Percentiles rank a stretch among this genome's conserved stretches.
These are phyloP conservation scores for Crenuchus spilurus DNA, from an alignment of 2,797 vertebrate genomes.

Conservation along the genomic window DNA sequence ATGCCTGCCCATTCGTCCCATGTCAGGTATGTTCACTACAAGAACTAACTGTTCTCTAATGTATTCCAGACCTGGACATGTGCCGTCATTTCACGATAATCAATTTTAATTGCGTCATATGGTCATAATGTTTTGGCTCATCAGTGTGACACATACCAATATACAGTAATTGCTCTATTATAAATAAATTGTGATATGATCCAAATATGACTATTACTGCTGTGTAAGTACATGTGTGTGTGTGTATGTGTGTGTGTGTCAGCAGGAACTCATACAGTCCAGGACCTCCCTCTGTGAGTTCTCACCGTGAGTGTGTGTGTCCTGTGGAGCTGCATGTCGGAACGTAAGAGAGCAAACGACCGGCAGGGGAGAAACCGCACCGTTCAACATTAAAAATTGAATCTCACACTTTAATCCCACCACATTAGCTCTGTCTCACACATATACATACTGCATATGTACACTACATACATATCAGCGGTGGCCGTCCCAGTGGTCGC, in stretches of 20 bases:
- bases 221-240: background rate
- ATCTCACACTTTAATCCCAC: background rate
- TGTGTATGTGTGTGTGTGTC: background rate
- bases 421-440: background rate
- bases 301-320: conserved; percentile 14
- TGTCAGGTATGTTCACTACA: no score
- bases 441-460: background rate
- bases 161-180: no score
- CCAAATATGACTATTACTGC: background rate
- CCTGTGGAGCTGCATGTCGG: conserved; percentile 6
- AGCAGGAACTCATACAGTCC: conserved; percentile 23
- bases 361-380: background rate
- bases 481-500: background rate
- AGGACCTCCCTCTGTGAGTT: conserved; percentile 12
- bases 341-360: background rate
- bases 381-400: conserved; percentile 28
- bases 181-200: no score
- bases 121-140: no score
- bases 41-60: no score
- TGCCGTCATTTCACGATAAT: no score
- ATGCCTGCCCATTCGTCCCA: no score
- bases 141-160: no score
- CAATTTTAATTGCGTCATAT: no score
- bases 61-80: no score
- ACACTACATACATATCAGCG: background rate